Percentiles rank a stretch among this genome's conserved stretches.
These are phyloP conservation scores for Melanargia galathea DNA, from an alignment of 2,888 invertebrate species.

Conservation along the genomic window DNA sequence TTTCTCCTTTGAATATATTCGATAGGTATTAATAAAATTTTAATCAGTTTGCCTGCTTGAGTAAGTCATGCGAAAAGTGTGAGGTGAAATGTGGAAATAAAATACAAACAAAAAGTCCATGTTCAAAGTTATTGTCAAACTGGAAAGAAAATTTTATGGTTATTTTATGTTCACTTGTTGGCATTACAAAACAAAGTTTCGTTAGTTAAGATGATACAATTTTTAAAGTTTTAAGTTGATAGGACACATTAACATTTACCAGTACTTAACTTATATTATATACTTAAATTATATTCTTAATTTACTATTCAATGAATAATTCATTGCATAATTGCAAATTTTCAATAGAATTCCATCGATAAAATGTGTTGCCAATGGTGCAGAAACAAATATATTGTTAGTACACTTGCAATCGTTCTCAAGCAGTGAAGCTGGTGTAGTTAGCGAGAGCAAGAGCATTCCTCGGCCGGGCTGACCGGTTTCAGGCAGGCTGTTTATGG, in stretches of 20 bases:
- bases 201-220: neutral
- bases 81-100: neutral
- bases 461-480: slow-evolving; percentile 74
- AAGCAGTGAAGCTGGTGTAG: slow-evolving; percentile 57
- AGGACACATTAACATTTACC: neutral
- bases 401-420: slow-evolving; percentile 62
- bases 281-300: slow-evolving; percentile 2
- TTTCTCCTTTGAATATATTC: neutral
- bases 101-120: neutral
- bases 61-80: neutral
- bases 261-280: neutral
- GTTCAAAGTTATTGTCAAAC: neutral
- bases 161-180: neutral
- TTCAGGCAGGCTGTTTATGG: slow-evolving; percentile 72
- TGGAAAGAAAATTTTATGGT: neutral
- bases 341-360: slow-evolving; percentile 46
- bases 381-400: slow-evolving; percentile 67
- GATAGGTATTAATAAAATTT: neutral
- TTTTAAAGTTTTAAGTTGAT: neutral
- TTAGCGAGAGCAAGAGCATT: slow-evolving; percentile 74
- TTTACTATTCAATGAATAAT: slow-evolving; percentile 16
- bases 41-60: neutral
- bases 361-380: slow-evolving; percentile 36
- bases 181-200: neutral
- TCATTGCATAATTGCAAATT: slow-evolving; percentile 7